Evolutionary conservation across 1,140 invertebrate species (phyloP).

Genomic region (Notospermus geniculatus): DNA sequence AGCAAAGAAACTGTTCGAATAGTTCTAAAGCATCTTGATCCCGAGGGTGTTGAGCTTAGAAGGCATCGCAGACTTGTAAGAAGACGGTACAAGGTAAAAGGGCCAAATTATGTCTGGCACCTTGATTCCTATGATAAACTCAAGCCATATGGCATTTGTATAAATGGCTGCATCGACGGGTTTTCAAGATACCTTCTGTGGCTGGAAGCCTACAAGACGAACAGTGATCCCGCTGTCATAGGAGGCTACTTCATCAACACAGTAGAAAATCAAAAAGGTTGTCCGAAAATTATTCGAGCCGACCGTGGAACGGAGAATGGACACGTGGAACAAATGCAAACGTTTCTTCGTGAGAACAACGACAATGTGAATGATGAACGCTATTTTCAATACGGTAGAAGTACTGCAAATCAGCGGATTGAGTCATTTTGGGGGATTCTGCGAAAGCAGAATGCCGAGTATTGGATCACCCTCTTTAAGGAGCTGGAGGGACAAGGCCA

Average conservation of each 20-base stretch:
- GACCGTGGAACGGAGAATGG: conserved; percentile 37
- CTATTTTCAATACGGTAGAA: conserved; percentile 1
- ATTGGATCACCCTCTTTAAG: conserved; percentile 13
- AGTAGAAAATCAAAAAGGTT: conserved; percentile 18
- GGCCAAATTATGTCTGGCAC: conserved; percentile 37
- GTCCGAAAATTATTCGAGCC: conserved; percentile 26
- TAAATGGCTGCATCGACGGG: conserved; percentile 40
- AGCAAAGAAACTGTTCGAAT: neutral
- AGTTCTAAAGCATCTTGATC: conserved; percentile 16
- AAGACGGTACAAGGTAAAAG: conserved; percentile 26
- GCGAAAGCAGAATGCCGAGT: conserved; percentile 14
- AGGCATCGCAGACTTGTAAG: conserved; percentile 9
- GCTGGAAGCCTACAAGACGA: conserved; percentile 31
- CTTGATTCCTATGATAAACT: conserved; percentile 45
- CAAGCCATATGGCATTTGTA: conserved; percentile 37
- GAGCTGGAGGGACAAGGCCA: conserved; percentile 14
- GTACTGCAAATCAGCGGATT: conserved; percentile 18
- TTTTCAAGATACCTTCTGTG: conserved; percentile 40
- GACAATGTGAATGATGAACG: neutral
- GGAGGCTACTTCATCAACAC: conserved; percentile 28
- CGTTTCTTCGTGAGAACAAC: conserved; percentile 3
- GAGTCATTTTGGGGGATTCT: conserved; percentile 25
- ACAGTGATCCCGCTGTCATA: conserved; percentile 34
- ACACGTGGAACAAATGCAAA: conserved; percentile 12
- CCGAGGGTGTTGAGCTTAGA: conserved; percentile 13